A percentile compares a stretch with the other conserved stretches of the same genome.
Conservation (phyloP, 2,797 vertebrate species). For the Eidolon dupreanum region DNA sequence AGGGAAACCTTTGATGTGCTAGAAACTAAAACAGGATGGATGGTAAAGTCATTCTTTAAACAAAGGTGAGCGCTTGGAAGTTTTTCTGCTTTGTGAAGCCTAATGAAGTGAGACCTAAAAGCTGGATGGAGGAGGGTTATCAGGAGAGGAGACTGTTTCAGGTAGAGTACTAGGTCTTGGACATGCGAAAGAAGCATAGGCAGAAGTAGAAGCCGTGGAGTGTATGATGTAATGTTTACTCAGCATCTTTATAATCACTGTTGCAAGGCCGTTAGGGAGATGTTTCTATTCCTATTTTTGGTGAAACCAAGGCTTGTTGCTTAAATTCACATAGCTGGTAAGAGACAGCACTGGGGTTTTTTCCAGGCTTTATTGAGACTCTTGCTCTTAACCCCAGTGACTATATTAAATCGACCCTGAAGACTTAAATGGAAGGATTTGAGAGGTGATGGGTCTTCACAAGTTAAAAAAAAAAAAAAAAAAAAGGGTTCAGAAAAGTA, state of each 20-base stretch:
- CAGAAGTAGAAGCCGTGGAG: neutral
- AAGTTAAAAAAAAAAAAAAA: neutral
- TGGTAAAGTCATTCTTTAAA: neutral
- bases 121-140: no score
- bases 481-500: neutral
- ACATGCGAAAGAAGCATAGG: neutral
- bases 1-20: neutral
- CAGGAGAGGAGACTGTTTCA: neutral
- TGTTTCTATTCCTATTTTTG: neutral
- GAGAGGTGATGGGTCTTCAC: neutral
- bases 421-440: neutral
- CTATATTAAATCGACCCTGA: neutral
- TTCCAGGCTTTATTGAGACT: neutral
- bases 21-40: neutral
- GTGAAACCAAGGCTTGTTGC: neutral
- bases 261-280: neutral
- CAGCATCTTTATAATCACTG: neutral
- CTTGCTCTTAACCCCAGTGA: neutral
- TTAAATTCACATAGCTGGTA: neutral
- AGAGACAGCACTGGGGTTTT: neutral
- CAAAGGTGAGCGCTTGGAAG: neutral
- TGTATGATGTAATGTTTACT: neutral
- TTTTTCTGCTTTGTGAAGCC: neutral
- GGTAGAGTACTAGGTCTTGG: neutral
- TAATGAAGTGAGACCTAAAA: neutral